Conservation (phyloP, 2,888 invertebrate species). For the Lasioglossum pauxillum region DNA sequence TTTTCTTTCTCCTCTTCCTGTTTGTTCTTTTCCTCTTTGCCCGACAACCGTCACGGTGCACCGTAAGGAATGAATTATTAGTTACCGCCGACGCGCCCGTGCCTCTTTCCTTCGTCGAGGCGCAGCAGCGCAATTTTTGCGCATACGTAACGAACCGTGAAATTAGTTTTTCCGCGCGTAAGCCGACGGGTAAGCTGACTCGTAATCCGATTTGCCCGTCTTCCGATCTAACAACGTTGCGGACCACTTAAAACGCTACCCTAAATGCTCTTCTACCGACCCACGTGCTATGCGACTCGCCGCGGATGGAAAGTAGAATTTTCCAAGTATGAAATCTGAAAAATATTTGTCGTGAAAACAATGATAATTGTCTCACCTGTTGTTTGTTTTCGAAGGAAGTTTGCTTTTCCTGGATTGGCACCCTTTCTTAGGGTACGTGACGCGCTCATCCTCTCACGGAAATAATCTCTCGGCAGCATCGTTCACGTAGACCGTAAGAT, state of each 20-base stretch:
- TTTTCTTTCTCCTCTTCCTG: neutral
- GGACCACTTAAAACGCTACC: neutral
- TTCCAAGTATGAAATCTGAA: neutral
- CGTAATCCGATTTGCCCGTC: slow-evolving; percentile 43
- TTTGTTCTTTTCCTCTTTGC: slow-evolving; percentile 42
- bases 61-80: slow-evolving; percentile 60
- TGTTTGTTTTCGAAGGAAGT: neutral
- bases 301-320: neutral
- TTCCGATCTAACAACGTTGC: slow-evolving; percentile 8
- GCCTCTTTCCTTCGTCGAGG: neutral
- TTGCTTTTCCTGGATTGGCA: neutral
- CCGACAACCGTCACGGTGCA: slow-evolving; percentile 12
- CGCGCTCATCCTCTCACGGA: slow-evolving; percentile 32
- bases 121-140: slow-evolving; percentile 42
- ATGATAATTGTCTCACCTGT: neutral
- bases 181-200: slow-evolving; percentile 24
- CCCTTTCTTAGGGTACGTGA: neutral
- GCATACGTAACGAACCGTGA: slow-evolving; percentile 58
- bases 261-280: neutral
- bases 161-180: slow-evolving; percentile 53
- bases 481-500: slow-evolving; percentile 60
- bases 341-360: neutral
- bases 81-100: slow-evolving; percentile 34
- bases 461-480: slow-evolving; percentile 63
- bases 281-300: neutral